Conservation (phyloP, 2,113 vertebrate genomes). For the Hoplias malabaricus region DNA sequence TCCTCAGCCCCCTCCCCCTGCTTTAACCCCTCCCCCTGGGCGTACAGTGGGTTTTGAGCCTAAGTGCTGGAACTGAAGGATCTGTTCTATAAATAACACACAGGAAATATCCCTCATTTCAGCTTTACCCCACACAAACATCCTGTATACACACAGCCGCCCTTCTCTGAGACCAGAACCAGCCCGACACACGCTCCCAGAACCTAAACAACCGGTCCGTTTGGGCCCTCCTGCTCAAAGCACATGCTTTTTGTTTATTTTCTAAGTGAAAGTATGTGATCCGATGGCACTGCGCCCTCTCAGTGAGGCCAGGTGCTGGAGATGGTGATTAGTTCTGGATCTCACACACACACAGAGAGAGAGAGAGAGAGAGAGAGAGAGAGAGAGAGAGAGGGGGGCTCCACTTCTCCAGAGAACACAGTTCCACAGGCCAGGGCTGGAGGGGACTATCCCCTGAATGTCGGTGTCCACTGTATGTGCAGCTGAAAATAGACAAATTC, state of each 20-base stretch:
- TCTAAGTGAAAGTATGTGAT: too few relatives aligned
- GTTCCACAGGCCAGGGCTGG: too few relatives aligned
- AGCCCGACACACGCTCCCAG: background rate
- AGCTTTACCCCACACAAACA: slow-evolving; percentile 30
- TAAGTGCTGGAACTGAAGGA: slow-evolving; percentile 1
- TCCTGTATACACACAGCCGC: slow-evolving; percentile 31
- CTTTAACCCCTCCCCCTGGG: background rate
- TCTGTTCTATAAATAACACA: slow-evolving; percentile 33
- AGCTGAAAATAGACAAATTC: too few relatives aligned
- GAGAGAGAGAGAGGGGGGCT: background rate
- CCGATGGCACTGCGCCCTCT: too few relatives aligned
- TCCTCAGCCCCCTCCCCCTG: too few relatives aligned
- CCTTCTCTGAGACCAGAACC: slow-evolving; percentile 6
- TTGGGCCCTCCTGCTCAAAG: slow-evolving; percentile 7
- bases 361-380: background rate
- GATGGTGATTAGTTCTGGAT: too few relatives aligned
- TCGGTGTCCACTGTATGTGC: too few relatives aligned
- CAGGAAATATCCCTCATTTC: slow-evolving; percentile 44
- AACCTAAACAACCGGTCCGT: too few relatives aligned
- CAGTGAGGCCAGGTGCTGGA: too few relatives aligned
- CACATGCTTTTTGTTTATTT: too few relatives aligned
- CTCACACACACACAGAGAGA: background rate
- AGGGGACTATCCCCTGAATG: too few relatives aligned
- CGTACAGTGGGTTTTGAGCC: background rate
- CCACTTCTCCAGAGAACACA: too few relatives aligned